Percentiles rank a stretch among this genome's conserved stretches.
These are phyloP conservation scores for Tiliqua scincoides DNA, from an alignment of 2,113 vertebrate species.

Conservation along the genomic window DNA sequence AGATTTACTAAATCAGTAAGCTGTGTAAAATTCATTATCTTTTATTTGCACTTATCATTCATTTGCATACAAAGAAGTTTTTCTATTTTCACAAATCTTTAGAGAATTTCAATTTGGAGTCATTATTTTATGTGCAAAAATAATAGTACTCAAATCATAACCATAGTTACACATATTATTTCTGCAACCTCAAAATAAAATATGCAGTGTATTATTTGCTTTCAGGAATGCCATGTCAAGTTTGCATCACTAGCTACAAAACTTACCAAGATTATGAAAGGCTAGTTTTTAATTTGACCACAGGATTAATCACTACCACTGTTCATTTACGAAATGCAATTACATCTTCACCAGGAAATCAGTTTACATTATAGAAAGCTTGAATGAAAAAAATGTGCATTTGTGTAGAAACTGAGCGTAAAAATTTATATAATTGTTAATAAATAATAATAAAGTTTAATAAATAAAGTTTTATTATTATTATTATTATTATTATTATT, in stretches of 20 bases:
- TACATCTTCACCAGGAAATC: conserved; percentile 33
- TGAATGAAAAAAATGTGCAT: not conserved
- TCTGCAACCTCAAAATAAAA: conserved; percentile 25
- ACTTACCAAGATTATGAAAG: not conserved
- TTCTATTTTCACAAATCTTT: not conserved
- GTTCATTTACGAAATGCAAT: conserved; percentile 27
- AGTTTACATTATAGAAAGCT: not conserved
- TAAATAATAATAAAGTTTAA: too few relatives aligned
- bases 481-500: too few relatives aligned
- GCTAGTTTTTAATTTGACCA: not conserved
- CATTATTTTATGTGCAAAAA: not conserved
- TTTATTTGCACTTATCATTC: not conserved
- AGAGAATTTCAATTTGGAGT: too few relatives aligned
- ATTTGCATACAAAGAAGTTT: not conserved
- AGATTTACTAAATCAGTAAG: not conserved
- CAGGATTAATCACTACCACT: conserved; percentile 12
- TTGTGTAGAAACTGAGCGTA: not conserved
- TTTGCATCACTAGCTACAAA: conserved; percentile 27
- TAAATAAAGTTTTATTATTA: too few relatives aligned
- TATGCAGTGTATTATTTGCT: conserved; percentile 16
- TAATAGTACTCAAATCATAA: conserved; percentile 31
- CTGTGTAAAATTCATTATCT: not conserved
- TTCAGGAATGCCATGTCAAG: conserved; percentile 27
- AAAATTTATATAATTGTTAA: not conserved
- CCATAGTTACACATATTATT: conserved; percentile 25